A percentile compares a stretch with the other conserved stretches of the same genome.
Evolutionary conservation across 1,140 invertebrate species (phyloP).

Genomic region (Anthonomus grandis): DNA sequence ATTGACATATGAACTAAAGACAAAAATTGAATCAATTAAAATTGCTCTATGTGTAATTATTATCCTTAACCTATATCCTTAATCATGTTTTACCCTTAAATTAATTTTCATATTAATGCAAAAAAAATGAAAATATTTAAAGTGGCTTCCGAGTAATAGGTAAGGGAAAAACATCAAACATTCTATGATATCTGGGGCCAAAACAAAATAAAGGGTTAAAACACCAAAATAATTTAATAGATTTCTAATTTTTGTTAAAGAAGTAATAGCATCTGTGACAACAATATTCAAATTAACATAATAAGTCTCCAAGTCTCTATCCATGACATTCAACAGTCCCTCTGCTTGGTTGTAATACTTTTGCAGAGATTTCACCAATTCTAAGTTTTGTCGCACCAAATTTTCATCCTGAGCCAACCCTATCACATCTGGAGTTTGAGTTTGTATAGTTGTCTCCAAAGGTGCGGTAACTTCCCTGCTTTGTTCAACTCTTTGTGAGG

Average conservation of each 20-base stretch:
- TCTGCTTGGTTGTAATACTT: constrained; percentile 20
- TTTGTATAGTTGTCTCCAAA: not conserved
- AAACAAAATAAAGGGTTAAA: too few relatives aligned
- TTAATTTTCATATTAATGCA: too few relatives aligned
- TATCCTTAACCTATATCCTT: too few relatives aligned
- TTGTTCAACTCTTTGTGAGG: constrained; percentile 7
- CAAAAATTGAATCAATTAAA: too few relatives aligned
- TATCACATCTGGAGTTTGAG: not conserved
- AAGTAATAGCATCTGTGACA: constrained; percentile 26
- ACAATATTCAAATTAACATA: constrained; percentile 24
- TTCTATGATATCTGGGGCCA: too few relatives aligned
- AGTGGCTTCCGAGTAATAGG: too few relatives aligned
- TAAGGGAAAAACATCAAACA: too few relatives aligned
- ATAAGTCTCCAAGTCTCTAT: constrained; percentile 22
- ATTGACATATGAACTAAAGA: too few relatives aligned
- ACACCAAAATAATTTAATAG: constrained; percentile 21
- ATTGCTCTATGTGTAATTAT: too few relatives aligned
- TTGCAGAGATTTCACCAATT: constrained; percentile 22
- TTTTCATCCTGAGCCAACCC: constrained; percentile 11
- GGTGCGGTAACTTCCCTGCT: not conserved
- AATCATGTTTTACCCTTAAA: too few relatives aligned
- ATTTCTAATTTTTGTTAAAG: constrained; percentile 28
- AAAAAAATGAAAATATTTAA: too few relatives aligned
- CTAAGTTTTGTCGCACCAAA: constrained; percentile 18
- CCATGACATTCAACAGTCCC: constrained; percentile 1